Conservation (phyloP, 2,113 vertebrate genomes). For the Sminthopsis crassicaudata region DNA sequence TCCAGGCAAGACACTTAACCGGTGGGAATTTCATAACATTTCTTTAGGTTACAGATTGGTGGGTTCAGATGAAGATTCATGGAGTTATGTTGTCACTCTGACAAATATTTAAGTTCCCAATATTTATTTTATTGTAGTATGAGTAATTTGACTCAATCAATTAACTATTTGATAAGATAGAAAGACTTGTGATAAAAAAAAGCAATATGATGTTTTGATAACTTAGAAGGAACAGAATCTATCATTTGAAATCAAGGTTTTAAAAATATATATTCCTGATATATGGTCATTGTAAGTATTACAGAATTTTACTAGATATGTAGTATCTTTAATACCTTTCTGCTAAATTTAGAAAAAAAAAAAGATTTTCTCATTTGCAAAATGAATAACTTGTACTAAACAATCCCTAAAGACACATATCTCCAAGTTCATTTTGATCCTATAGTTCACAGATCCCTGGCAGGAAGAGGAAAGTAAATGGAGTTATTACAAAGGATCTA, state of each 20-base stretch:
- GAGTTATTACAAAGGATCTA: neutral
- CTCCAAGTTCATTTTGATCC: neutral
- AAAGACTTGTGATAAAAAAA: neutral
- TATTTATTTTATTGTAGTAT: neutral
- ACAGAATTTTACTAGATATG: neutral
- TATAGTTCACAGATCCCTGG: neutral
- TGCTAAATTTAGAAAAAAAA: neutral
- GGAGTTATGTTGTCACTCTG: neutral
- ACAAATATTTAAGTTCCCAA: neutral
- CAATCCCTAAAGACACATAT: neutral
- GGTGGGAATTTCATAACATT: neutral
- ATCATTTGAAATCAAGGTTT: neutral
- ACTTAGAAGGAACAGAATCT: neutral
- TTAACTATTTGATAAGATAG: neutral
- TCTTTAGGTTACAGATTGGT: neutral
- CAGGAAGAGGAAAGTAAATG: neutral
- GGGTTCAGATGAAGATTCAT: neutral
- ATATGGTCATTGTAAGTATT: neutral
- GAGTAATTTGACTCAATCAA: neutral
- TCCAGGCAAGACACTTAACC: neutral
- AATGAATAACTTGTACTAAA: neutral
- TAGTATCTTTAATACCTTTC: neutral
- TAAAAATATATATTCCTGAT: neutral
- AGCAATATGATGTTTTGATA: neutral
- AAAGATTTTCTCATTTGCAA: neutral